Base-by-base conservation (phyloP, 1,140 invertebrate species). In the Macrobrachium rosenbergii region DNA sequence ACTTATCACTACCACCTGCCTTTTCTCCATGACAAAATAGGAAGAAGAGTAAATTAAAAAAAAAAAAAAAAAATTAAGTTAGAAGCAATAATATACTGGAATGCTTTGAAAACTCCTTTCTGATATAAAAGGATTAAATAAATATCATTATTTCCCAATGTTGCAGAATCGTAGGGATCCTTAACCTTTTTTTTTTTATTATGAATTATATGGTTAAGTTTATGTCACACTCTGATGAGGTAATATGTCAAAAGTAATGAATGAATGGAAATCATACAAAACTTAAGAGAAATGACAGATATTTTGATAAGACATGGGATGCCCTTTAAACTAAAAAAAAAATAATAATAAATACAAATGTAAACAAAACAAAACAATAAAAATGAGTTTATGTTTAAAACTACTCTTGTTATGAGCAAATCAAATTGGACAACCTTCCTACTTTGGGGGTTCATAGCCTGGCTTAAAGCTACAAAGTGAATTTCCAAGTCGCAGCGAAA, bases 41-140 rank as follows among this genome's bases (percentile, higher is more conserved):
- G 81, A 60, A 72, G 78, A 73, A 81, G 73, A 67, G 78, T 78
- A 62, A 76, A 52, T 59, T 76, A 58, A 69, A 75, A 83, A 82
- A 75, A 21, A 81, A 58, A 69, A 75, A 83, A 82, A 75, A 21
- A 81, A 28, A 77, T 80, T 52, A 81, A 76, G 76, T 87, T 87
- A 87, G 69, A 87, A 87, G 85, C 85, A 64, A 82, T 69, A 79
- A 72, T 72, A 72, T 72, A 81, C 63, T 81, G 82, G 82, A 83
- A 83, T 83, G 82, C 69, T 83, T 28, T 37, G n/a, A 62, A 75
- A 60, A 76, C 7, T 83, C 82, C 82, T 76, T 63, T 17, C 28
- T 83, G 60, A 83, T 62, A 75, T 12, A 73, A 52, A 45, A 83
- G 14, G 21, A 60, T 23, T 19, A 75, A 59, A 76, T 64, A 52